These are phyloP conservation scores for Drosophila falleni DNA, from an alignment of 2,888 invertebrate genomes.

Conservation along the genomic window DNA sequence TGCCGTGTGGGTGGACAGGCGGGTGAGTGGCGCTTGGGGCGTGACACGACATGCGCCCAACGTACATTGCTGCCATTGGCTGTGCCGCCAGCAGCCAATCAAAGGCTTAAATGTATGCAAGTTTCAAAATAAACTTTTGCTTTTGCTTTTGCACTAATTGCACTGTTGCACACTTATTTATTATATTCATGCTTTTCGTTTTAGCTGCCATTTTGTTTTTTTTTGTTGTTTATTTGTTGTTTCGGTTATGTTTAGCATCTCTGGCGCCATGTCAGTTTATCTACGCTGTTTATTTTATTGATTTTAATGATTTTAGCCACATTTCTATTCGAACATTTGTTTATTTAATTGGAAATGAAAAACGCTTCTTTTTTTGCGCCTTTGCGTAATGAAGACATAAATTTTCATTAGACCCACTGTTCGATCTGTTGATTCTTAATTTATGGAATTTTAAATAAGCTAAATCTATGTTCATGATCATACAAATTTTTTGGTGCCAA, in stretches of 20 bases:
- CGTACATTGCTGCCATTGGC: conserved; percentile 38
- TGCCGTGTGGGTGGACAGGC: conserved; percentile 45
- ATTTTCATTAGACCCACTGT: conserved; percentile 66
- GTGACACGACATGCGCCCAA: conserved; percentile 56
- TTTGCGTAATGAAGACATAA: conserved; percentile 72
- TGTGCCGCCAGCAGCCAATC: conserved; percentile 40
- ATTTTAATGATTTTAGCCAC: conserved; percentile 77
- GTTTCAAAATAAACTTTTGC: conserved; percentile 22
- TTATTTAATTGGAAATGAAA: conserved; percentile 65
- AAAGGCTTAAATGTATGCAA: conserved; percentile 27
- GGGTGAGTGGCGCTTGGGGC: conserved; percentile 57
- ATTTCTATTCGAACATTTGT: conserved; percentile 57
- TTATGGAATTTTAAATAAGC: conserved; percentile 76
- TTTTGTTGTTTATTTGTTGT: conserved; percentile 2
- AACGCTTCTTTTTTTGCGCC: conserved; percentile 44
- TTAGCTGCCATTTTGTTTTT: conserved; percentile 50
- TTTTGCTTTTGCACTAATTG: conserved; percentile 38
- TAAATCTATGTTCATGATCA: conserved; percentile 35
- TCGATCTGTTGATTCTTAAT: conserved; percentile 61
- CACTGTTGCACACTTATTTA: conserved; percentile 45
- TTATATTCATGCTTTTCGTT: conserved; percentile 17
- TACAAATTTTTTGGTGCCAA: conserved; percentile 44
- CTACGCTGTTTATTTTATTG: conserved; percentile 76
- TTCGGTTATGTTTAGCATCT: conserved; percentile 48
- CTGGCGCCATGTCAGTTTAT: conserved; percentile 63